Evolutionary conservation across 2,888 invertebrate species (phyloP), one percentile per base, ranked within the genome.

Genomic region (Sialis lutaria): DNA sequence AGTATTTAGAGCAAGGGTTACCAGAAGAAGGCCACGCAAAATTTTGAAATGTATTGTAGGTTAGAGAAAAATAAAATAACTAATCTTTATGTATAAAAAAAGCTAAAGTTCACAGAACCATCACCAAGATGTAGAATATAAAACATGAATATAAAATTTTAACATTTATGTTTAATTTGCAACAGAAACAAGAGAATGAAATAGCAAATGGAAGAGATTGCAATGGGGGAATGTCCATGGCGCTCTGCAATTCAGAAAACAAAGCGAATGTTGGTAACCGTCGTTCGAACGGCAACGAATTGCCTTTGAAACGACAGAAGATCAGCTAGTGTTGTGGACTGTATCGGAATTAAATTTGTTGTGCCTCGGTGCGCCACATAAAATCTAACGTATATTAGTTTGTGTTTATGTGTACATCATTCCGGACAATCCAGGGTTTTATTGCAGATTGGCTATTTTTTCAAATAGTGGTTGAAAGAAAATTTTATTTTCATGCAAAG

Each of bases 241-340:
- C 35, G 22, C 12, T 45, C 30, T 12, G 30, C 5, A 30, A 32
- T 30, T 13, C 44, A 22, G 9, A 22, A 6, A 10, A 34, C 22
- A 13, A 32, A 30, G 40, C 30, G 12, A 22, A 30, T n/a, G 40
- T 31, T 45, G 52, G 56, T 10, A 62, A 65, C 53, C 53, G 65
- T 51, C 58, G 58, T 40, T 62, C 65, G 48, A 55, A 60, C 43
- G 64, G 65, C 55, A 58, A 62, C 8, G 65, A 67, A 47, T 55
- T 57, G 45, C 51, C 61, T 43, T 55, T 59, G 32, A 67, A 67
- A 58, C 58, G 65, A 45, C 62, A 64, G 52, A 67, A 67, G 55
- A 66, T 66, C 56, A 67, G 67, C 64, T 67, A 65, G 67, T 65
- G 55, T 37, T 58, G 57, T 51, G 55, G 55, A 50, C 22, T 22